phyloP scores from a whole-genome alignment of 2,888 invertebrate genomes.

The Melanostoma scalare region DNA sequence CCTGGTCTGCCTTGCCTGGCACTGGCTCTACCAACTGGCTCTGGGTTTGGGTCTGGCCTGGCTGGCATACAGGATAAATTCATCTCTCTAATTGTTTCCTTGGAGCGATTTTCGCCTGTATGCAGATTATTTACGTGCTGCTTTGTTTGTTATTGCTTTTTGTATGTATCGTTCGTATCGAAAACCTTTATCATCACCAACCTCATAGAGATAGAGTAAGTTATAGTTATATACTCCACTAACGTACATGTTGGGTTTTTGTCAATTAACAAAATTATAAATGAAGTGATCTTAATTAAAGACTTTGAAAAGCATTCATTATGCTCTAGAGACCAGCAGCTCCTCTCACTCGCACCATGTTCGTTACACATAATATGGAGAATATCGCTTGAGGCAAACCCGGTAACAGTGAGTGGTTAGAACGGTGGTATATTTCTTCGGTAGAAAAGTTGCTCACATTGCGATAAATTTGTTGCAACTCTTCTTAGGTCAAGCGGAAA shows the following conservation, averaged over 20 bases:
- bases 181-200: constrained; percentile 5
- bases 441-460: constrained; percentile 34
- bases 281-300: constrained; percentile 72
- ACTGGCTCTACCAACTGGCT: constrained; percentile 20
- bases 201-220: background rate
- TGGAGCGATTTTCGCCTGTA: constrained; percentile 64
- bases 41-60: background rate
- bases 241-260: constrained; percentile 54
- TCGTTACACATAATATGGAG: constrained; percentile 47
- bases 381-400: background rate
- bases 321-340: constrained; percentile 46
- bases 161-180: background rate
- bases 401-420: background rate
- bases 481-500: constrained; percentile 4
- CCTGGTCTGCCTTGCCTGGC: constrained; percentile 14
- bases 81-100: constrained; percentile 69
- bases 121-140: constrained; percentile 60
- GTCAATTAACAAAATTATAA: constrained; percentile 72
- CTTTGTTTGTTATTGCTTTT: constrained; percentile 31
- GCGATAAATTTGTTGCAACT: constrained; percentile 50
- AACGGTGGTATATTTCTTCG: background rate
- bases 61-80: constrained; percentile 50
- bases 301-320: constrained; percentile 64
- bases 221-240: background rate
- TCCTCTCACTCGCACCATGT: constrained; percentile 40